phyloP scores from a whole-genome alignment of 2,113 vertebrate species.

The Mesoclemmys tuberculata region DNA sequence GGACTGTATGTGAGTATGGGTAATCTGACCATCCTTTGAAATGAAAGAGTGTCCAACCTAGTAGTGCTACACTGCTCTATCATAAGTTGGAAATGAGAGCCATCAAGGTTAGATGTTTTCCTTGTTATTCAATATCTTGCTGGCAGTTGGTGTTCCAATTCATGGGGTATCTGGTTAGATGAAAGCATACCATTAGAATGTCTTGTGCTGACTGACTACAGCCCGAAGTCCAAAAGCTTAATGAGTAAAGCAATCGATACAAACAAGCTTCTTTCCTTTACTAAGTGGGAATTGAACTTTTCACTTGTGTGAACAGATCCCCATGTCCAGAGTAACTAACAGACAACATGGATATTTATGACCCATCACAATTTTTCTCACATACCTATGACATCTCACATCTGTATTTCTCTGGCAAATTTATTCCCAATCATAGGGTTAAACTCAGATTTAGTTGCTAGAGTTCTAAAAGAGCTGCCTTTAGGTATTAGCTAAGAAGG shows the following conservation, averaged over 20 bases:
- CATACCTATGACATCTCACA: not conserved
- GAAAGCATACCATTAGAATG: not conserved
- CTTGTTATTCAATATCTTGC: slow-evolving; percentile 29
- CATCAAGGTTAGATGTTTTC: slow-evolving; percentile 25
- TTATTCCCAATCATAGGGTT: not conserved
- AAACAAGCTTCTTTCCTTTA: slow-evolving; percentile 21
- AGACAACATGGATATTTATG: not conserved
- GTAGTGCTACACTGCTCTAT: no score
- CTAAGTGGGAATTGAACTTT: not conserved
- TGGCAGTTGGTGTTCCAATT: slow-evolving; percentile 5
- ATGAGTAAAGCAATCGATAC: slow-evolving; percentile 58
- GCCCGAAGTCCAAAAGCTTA: slow-evolving; percentile 21
- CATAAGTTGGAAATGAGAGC: no score
- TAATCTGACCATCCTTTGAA: no score
- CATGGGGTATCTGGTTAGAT: not conserved
- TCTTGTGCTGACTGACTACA: not conserved
- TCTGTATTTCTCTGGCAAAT: not conserved
- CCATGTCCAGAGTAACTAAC: not conserved
- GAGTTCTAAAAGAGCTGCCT: not conserved
- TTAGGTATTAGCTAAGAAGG: not conserved
- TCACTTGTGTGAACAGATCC: not conserved
- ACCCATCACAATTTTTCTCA: not conserved
- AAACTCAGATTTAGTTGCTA: not conserved
- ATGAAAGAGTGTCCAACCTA: no score
- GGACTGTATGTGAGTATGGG: no score